Evolutionary conservation across 2,888 invertebrate genomes (phyloP).

Genomic region (Polydrusus cervinus): DNA sequence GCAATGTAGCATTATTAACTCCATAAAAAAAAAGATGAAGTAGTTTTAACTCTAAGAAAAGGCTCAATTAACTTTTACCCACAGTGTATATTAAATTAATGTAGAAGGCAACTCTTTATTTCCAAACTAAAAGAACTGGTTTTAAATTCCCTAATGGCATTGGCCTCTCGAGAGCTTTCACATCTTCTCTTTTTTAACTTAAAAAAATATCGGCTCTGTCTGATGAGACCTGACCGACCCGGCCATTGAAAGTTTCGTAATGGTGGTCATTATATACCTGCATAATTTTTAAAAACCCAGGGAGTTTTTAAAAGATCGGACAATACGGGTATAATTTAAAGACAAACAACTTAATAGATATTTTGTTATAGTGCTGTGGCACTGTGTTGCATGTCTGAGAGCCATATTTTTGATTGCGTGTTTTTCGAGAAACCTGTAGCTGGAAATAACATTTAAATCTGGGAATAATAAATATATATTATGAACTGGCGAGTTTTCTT

Average conservation of each 20-base stretch:
- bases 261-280: slow-evolving; percentile 6
- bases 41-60: too few relatives aligned
- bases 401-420: slow-evolving; percentile 10
- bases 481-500: background rate
- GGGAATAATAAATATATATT: background rate
- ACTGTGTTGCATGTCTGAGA: background rate
- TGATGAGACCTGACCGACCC: background rate
- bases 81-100: background rate
- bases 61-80: too few relatives aligned
- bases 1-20: too few relatives aligned
- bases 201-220: background rate
- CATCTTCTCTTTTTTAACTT: slow-evolving; percentile 3
- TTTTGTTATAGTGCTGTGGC: background rate
- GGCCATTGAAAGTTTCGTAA: background rate
- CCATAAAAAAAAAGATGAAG: too few relatives aligned
- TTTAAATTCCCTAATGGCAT: slow-evolving; percentile 11
- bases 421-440: background rate
- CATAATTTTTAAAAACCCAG: slow-evolving; percentile 7
- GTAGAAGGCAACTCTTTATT: background rate
- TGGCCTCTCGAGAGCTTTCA: background rate
- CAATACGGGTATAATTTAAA: slow-evolving; percentile 7
- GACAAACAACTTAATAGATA: slow-evolving; percentile 10
- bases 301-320: slow-evolving; percentile 3
- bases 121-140: slow-evolving; percentile 9
- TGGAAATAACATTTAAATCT: background rate